Percentiles rank a stretch among this genome's conserved stretches.
Conservation (phyloP, 2,888 invertebrate genomes). For the Ormyrus rosae region DNA sequence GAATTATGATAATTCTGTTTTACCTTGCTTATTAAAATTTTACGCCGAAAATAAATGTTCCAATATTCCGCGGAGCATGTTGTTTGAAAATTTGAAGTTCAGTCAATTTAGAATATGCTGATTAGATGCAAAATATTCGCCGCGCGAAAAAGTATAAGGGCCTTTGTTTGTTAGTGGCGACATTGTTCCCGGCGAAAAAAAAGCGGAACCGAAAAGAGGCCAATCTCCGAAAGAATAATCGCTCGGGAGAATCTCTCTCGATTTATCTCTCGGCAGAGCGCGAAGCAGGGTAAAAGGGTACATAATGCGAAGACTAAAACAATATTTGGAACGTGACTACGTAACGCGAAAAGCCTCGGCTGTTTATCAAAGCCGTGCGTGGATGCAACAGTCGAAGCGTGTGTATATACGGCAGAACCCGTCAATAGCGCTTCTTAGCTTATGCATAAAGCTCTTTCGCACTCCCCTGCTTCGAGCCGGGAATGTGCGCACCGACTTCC, state of each 20-base stretch:
- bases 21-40: background rate
- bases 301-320: slow-evolving; percentile 55
- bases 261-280: slow-evolving; percentile 27
- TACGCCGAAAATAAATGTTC: too few relatives aligned
- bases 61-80: too few relatives aligned
- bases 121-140: too few relatives aligned
- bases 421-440: slow-evolving; percentile 74
- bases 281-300: slow-evolving; percentile 39
- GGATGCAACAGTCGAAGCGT: slow-evolving; percentile 55
- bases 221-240: slow-evolving; percentile 29
- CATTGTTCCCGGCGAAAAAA: background rate
- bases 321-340: slow-evolving; percentile 58
- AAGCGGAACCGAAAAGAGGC: background rate
- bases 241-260: slow-evolving; percentile 1
- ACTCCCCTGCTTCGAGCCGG: slow-evolving; percentile 59
- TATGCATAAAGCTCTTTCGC: slow-evolving; percentile 72
- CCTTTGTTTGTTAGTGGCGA: too few relatives aligned
- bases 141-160: too few relatives aligned
- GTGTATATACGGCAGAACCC: slow-evolving; percentile 57
- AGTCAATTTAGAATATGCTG: too few relatives aligned
- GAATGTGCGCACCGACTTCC: slow-evolving; percentile 30
- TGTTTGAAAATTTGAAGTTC: too few relatives aligned
- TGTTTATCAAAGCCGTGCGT: slow-evolving; percentile 56
- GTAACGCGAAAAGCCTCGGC: slow-evolving; percentile 52
- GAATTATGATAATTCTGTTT: background rate